phyloP scores from a whole-genome alignment of 2,888 invertebrate species.

The Chorisops tibialis region DNA sequence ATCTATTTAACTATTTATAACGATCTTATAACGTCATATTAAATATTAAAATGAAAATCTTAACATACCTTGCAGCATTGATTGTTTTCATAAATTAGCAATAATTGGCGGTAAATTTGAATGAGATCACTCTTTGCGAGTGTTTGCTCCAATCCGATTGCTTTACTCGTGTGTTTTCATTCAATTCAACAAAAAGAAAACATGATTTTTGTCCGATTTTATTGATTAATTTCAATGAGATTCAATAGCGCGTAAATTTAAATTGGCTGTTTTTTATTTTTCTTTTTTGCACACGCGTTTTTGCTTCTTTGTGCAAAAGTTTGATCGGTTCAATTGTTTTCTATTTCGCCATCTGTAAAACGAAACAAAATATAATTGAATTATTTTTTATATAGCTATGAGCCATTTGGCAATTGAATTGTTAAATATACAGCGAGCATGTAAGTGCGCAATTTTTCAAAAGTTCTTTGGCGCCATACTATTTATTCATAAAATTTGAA shows the following conservation, averaged over 20 bases:
- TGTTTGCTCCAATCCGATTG: slow-evolving; percentile 4
- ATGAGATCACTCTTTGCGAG: slow-evolving; percentile 8
- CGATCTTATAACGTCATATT: too few relatives aligned
- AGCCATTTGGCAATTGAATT: too few relatives aligned
- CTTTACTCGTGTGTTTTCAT: too few relatives aligned
- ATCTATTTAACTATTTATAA: too few relatives aligned
- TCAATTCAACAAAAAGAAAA: too few relatives aligned
- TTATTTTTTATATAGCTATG: not conserved
- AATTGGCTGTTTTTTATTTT: too few relatives aligned
- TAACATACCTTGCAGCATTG: slow-evolving; percentile 1
- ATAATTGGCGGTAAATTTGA: slow-evolving; percentile 14
- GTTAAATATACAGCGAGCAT: not conserved
- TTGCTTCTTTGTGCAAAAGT: not conserved
- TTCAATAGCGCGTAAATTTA: slow-evolving; percentile 10
- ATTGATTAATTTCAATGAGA: slow-evolving; percentile 9
- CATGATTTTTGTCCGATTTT: not conserved
- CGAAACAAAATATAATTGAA: not conserved
- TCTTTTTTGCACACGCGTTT: not conserved
- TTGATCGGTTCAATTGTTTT: not conserved
- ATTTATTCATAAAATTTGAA: slow-evolving; percentile 1
- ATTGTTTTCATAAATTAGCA: slow-evolving; percentile 15
- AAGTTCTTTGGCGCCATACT: not conserved
- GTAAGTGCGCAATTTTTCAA: not conserved
- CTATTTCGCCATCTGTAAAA: slow-evolving; percentile 9
- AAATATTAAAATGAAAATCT: too few relatives aligned